Evolutionary conservation across 2,113 vertebrate species (phyloP).

Genomic region (Octodon degus): DNA sequence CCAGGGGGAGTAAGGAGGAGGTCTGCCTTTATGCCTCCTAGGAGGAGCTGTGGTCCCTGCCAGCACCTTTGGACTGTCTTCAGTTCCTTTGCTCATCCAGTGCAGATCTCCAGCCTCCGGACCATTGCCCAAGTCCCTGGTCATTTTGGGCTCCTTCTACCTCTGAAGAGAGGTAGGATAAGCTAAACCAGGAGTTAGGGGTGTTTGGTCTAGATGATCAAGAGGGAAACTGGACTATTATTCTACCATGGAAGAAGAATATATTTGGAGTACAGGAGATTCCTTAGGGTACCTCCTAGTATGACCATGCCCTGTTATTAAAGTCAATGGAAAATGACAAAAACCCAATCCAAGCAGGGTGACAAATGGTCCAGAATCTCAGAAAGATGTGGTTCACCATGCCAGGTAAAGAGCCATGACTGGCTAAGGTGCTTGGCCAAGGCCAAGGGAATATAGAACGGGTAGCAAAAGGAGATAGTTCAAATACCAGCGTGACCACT

Average conservation of each 20-base stretch:
- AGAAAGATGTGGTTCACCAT: background rate
- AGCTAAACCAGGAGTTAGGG: background rate
- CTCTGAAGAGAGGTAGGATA: background rate
- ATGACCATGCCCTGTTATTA: background rate
- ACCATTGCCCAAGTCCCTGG: background rate
- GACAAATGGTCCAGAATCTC: background rate
- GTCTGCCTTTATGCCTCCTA: background rate
- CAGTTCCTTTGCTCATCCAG: background rate
- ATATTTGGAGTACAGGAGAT: background rate
- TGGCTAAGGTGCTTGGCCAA: background rate
- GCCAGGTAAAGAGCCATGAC: background rate
- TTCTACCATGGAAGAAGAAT: background rate
- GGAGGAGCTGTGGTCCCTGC: background rate
- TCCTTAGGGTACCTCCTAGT: background rate
- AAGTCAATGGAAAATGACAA: background rate
- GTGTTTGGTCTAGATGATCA: background rate
- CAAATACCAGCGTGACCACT: background rate
- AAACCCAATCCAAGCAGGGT: background rate
- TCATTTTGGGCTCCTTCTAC: background rate
- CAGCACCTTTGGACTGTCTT: background rate
- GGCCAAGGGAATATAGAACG: background rate
- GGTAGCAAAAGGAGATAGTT: background rate
- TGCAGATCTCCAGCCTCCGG: background rate
- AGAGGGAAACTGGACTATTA: background rate
- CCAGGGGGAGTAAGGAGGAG: background rate